Base-by-base conservation (phyloP, 2,797 vertebrate species). In the Phrynocephalus forsythii region DNA sequence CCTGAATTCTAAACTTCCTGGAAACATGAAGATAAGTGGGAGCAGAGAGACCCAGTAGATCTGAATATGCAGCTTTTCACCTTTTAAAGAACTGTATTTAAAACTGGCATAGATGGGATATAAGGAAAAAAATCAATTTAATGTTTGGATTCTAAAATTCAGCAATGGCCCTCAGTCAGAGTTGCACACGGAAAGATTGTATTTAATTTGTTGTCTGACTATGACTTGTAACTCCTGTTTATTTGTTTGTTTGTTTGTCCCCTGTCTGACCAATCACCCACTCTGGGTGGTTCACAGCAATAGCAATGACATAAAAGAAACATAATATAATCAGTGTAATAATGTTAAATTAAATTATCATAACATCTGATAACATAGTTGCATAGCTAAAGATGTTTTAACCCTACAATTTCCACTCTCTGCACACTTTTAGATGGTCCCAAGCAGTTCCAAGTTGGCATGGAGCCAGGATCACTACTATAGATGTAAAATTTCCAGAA, bases 1-100 rank as follows among this genome's bases (percentile, higher is more conserved):
- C 91, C 91, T 72, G 16, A 94, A 94, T 87, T 94, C 88, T 87
- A 94, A 96, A 95, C 95, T 96, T 96, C 93, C 96, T 95, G 95
- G 94, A 94, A 95, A 94, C 94, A 91, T 90, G 93, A 88, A 91
- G 95, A 96, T 96, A 96, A 96, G 44, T 15, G 33, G 33, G 67
- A 77, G 38, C 15, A 44, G 63, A 38, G 90, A 92, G 92, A 95
- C 93, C 91, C 10, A 22, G 1, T 90, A 88, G 87, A 91, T 90
- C 93, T 92, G 76, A 84, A 73, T 18, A 85, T 24, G 86, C 84
- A 63, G 1, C 5, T 92, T 93, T 91, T 90, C 87, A 79, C 87
- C 44, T 88, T 87, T 84, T 63, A 85, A 83, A 95, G 89, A 93
- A 90, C 88, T 91, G 90, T 91, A 95, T 94, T 93, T 78, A 95